Percentiles rank a stretch among this genome's conserved stretches.
These are phyloP conservation scores for Eudyptes chrysolophus DNA, from an alignment of 2,113 vertebrate species.

Conservation along the genomic window DNA sequence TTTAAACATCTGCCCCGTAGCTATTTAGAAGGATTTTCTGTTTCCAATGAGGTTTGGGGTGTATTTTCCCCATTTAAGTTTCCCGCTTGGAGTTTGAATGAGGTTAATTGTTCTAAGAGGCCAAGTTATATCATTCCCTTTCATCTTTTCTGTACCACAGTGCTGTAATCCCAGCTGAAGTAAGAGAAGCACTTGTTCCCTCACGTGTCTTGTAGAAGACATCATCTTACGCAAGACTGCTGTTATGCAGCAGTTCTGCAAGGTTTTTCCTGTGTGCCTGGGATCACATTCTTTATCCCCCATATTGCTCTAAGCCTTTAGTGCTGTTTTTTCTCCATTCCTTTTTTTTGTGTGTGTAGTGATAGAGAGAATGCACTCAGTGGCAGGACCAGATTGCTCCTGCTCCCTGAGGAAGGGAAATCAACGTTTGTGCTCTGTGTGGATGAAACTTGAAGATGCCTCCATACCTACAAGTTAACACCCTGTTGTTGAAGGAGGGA, in stretches of 20 bases:
- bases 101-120: not conserved
- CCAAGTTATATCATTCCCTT: not conserved
- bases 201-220: accelerated
- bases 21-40: not conserved
- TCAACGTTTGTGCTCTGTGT: not conserved
- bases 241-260: not conserved
- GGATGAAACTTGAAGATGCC: not conserved
- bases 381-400: not conserved
- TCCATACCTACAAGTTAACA: not conserved
- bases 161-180: not conserved
- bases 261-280: not conserved
- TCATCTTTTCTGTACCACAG: not conserved
- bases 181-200: not conserved
- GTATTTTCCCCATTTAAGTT: not conserved
- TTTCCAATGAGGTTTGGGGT: not conserved
- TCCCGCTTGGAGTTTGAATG: not conserved
- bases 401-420: not conserved
- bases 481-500: not conserved
- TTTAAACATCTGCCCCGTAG: not conserved
- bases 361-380: not conserved
- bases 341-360: not conserved
- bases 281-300: not conserved
- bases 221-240: not conserved
- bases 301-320: not conserved
- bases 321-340: not conserved